Evolutionary conservation across 2,797 vertebrate genomes (phyloP).

Genomic region (Muraenolepis orangiensis): DNA sequence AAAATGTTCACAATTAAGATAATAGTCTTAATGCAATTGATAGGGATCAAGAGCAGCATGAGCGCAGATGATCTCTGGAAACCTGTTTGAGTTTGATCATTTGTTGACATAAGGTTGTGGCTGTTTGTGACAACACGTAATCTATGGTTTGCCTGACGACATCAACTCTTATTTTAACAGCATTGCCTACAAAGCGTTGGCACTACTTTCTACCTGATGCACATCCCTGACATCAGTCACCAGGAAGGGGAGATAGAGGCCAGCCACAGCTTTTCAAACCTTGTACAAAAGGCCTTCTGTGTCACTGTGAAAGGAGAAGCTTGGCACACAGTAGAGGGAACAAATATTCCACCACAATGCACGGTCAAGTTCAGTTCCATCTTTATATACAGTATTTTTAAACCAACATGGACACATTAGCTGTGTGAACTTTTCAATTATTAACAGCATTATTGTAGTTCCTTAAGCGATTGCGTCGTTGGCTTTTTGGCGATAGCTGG

Average conservation of each 20-base stretch:
- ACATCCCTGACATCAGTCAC: not conserved
- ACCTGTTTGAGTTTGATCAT: slow-evolving; percentile 1
- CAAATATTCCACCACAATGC: not conserved
- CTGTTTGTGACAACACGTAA: too few species aligned
- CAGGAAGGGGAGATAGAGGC: not conserved
- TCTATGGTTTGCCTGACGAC: too few species aligned
- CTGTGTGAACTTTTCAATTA: not conserved
- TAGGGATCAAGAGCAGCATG: not conserved
- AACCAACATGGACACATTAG: not conserved
- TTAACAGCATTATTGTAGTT: slow-evolving; percentile 22
- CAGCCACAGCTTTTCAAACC: not conserved
- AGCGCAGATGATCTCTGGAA: slow-evolving; percentile 7
- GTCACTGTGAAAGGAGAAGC: not conserved
- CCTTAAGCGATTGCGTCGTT: slow-evolving; percentile 20
- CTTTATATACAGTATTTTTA: not conserved
- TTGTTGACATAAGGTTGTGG: not conserved
- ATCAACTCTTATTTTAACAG: not conserved
- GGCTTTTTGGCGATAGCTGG: slow-evolving; percentile 37
- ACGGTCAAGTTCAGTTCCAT: not conserved
- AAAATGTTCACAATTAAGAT: slow-evolving; percentile 1
- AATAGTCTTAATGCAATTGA: not conserved
- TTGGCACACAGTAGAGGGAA: not conserved
- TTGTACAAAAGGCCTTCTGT: not conserved
- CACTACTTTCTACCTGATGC: not conserved
- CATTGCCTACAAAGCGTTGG: not conserved